These are phyloP conservation scores for Pantherophis vulpinus DNA, from an alignment of 2,797 vertebrate species.

Conservation along the genomic window DNA sequence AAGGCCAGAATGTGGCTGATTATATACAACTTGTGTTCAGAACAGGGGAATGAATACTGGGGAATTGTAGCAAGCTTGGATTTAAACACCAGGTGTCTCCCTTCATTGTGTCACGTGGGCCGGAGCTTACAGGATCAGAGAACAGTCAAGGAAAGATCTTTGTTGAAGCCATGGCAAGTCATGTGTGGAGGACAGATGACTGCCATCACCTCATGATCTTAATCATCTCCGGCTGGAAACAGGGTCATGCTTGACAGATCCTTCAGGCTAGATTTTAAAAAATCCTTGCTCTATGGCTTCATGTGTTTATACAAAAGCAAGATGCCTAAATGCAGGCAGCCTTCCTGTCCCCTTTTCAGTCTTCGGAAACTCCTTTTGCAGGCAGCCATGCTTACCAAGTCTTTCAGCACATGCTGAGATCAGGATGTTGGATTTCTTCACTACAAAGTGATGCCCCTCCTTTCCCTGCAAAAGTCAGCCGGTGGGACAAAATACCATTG, in stretches of 20 bases:
- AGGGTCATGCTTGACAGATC: not conserved
- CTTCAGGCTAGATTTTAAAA: not conserved
- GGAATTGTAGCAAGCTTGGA: not conserved
- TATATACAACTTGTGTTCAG: not conserved
- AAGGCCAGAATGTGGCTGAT: not conserved
- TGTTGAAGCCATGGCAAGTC: not conserved
- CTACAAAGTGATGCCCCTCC: not conserved
- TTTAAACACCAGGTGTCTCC: constrained; percentile 4
- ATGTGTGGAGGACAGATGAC: not conserved
- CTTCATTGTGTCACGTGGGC: not conserved
- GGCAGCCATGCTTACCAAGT: not conserved
- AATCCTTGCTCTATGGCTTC: not conserved
- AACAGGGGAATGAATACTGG: not conserved
- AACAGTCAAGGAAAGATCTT: not conserved
- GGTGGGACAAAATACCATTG: not conserved
- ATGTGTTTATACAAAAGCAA: not conserved
- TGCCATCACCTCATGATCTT: constrained; percentile 5
- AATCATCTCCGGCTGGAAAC: not conserved
- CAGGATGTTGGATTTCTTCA: not conserved
- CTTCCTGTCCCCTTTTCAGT: not conserved
- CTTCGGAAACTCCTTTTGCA: not conserved
- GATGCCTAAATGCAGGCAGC: not conserved
- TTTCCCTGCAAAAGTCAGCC: not conserved
- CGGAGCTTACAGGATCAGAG: not conserved
- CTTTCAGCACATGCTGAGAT: not conserved